phyloP scores from a whole-genome alignment of 2,888 invertebrate species.

The Lymantria dispar region DNA sequence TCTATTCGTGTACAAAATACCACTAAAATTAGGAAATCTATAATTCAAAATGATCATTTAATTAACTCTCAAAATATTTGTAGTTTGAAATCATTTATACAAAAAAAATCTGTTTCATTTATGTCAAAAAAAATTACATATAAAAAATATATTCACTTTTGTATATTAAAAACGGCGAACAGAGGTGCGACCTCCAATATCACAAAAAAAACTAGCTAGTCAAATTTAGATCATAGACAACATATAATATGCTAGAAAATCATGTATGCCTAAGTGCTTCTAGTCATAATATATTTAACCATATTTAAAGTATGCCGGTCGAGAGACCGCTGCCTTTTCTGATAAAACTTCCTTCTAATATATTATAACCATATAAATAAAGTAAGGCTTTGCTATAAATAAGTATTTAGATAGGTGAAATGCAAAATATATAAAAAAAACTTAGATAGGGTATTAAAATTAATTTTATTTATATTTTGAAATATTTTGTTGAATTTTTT shows the following conservation, averaged over 20 bases:
- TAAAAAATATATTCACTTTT: slow-evolving; percentile 6
- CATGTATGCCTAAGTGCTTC: slow-evolving; percentile 37
- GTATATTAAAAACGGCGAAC: slow-evolving; percentile 10
- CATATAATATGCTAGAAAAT: slow-evolving; percentile 51
- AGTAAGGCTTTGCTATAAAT: slow-evolving; percentile 31
- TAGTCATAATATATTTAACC: slow-evolving; percentile 24
- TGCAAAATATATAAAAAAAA: slow-evolving; percentile 34
- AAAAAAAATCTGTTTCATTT: too few relatives aligned
- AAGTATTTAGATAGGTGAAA: slow-evolving; percentile 35
- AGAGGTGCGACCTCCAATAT: slow-evolving; percentile 65
- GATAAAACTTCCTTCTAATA: slow-evolving; percentile 6
- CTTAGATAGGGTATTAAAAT: slow-evolving; percentile 35
- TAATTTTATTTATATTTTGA: slow-evolving; percentile 16
- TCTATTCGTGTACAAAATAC: too few relatives aligned
- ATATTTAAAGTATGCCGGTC: slow-evolving; percentile 28
- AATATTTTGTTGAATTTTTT: slow-evolving; percentile 1
- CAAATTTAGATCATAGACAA: slow-evolving; percentile 66
- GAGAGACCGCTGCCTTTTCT: slow-evolving; percentile 26
- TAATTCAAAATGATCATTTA: too few relatives aligned
- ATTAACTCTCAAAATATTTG: too few relatives aligned
- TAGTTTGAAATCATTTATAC: too few relatives aligned
- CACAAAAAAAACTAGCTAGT: slow-evolving; percentile 68
- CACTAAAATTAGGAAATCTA: too few relatives aligned
- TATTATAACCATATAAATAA: not conserved
- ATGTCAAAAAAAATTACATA: too few relatives aligned